Evolutionary conservation across 2,888 invertebrate genomes (phyloP), one percentile per base, ranked within the genome.

Genomic region (Ametastegia equiseti): DNA sequence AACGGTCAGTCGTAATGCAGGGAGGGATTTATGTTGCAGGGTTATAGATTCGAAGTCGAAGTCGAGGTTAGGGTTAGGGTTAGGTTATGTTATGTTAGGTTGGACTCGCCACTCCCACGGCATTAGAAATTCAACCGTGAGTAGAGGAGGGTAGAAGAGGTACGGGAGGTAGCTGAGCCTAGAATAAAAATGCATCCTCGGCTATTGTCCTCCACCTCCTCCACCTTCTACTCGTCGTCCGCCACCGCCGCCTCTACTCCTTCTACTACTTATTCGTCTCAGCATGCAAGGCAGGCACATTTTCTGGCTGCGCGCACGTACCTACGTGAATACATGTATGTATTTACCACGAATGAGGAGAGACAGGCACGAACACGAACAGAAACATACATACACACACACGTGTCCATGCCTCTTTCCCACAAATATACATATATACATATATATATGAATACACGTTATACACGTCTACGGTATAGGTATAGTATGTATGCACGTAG

Each of bases 141-240:
- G n/a, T 11, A 13, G 30, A 19, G n/a, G n/a, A 9, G 33, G 50
- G n/a, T 7, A 47, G 47, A 6, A n/a, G n/a, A n/a, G n/a, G n/a
- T n/a, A n/a, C 6, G 19, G 15, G 50, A 33, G 36, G 50, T 30
- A 77, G 75, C 81, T 83, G 86, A 85, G 39, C 82, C 83, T 85
- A 83, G 84, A 85, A 88, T 86, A 87, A 88, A 88, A 88, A 87
- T 88, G 88, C 88, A 87, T 85, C 87, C 87, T 86, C 84, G 84
- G 86, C 86, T 87, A 86, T 87, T 87, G 87, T 86, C 87, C 87
- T 81, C 83, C 73, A 79, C 73, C 82, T 82, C 84, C 82, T 84
- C 84, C 84, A 7, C 87, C 87, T 81, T 83, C 73, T 80, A 69
- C 82, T 82, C 84, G 82, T 84, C 84, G 83, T 86, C 87, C 87